Evolutionary conservation across 2,113 vertebrate genomes (phyloP).

Genomic region (Microtus montanus): DNA sequence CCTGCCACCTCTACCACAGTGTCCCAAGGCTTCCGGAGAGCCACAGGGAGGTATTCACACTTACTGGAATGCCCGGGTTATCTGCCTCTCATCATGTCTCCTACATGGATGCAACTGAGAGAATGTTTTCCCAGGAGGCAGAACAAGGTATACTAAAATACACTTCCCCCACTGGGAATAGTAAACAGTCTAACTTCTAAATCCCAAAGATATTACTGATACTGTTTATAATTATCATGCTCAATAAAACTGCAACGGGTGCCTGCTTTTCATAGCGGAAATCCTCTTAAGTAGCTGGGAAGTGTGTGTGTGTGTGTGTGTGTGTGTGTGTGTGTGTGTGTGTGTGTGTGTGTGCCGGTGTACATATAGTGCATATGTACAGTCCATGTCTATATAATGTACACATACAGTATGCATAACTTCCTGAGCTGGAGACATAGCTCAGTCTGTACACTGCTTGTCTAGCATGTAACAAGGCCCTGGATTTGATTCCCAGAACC

Average conservation of each 20-base stretch:
- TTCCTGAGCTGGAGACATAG: no score
- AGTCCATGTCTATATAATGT: no score
- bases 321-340: no score
- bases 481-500: background rate
- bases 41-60: background rate
- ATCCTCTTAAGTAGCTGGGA: background rate
- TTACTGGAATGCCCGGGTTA: background rate
- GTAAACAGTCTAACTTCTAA: slow-evolving; percentile 42
- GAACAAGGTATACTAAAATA: slow-evolving; percentile 21
- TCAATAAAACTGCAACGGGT: slow-evolving; percentile 50
- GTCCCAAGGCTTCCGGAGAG: background rate
- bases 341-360: background rate
- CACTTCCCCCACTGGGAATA: slow-evolving; percentile 41
- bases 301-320: background rate
- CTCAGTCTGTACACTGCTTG: background rate
- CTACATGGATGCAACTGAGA: background rate
- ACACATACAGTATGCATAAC: background rate
- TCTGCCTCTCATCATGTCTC: background rate
- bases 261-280: slow-evolving; percentile 36
- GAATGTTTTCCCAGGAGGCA: slow-evolving; percentile 45
- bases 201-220: slow-evolving; percentile 60
- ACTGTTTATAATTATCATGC: slow-evolving; percentile 56
- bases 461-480: background rate
- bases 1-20: background rate
- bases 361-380: fast-evolving